Conservation (phyloP, 1,140 invertebrate genomes). For the Drusus annulatus region DNA sequence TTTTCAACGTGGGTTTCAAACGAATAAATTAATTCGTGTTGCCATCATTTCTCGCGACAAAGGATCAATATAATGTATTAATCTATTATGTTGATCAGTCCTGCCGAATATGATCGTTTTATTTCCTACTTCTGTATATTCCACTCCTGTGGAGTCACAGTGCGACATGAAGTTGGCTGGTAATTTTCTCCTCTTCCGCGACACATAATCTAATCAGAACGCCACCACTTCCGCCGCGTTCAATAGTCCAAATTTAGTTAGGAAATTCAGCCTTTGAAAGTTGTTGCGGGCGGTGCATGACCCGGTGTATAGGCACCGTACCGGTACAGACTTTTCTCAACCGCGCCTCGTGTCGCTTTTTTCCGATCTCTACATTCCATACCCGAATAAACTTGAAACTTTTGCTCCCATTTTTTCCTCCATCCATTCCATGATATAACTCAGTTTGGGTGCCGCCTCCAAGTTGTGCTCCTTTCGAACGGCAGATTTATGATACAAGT, state of each 20-base stretch:
- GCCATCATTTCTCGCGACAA: no score
- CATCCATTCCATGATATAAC: neutral
- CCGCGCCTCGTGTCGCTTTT: neutral
- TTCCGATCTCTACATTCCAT: neutral
- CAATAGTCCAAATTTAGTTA: constrained; percentile 40
- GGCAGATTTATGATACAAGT: constrained; percentile 17
- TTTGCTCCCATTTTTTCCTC: neutral
- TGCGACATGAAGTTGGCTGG: neutral
- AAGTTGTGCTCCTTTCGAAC: constrained; percentile 3
- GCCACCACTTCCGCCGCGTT: constrained; percentile 19
- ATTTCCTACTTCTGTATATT: no score
- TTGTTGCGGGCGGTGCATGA: constrained; percentile 11
- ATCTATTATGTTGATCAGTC: no score
- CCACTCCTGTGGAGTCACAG: no score
- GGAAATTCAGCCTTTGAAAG: constrained; percentile 36
- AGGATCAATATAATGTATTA: no score
- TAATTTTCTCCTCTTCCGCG: constrained; percentile 6
- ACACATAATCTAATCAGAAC: constrained; percentile 19
- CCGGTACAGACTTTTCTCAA: neutral
- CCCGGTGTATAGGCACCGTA: neutral
- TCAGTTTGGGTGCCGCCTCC: no score
- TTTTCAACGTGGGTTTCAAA: no score
- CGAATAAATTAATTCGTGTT: no score
- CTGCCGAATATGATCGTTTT: no score
- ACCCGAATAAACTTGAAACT: constrained; percentile 18